Evolutionary conservation across 2,113 vertebrate species (phyloP).

Genomic region (Boulengeromyrus knoepffleri): DNA sequence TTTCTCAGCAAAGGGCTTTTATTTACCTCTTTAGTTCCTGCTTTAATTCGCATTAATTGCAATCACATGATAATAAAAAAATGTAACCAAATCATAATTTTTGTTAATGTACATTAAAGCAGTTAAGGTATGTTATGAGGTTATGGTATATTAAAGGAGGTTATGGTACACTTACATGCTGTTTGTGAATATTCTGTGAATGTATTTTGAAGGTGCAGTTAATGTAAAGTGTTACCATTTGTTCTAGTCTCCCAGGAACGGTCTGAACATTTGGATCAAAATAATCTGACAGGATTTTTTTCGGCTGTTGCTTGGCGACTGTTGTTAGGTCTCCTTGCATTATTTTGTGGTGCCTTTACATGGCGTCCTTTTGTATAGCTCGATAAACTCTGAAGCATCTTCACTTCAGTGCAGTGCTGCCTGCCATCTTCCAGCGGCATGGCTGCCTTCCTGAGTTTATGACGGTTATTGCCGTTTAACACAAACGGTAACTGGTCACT

Average conservation of each 20-base stretch:
- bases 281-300: background rate
- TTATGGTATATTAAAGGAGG: background rate
- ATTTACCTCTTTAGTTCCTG: background rate
- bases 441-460: background rate
- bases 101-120: background rate
- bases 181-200: background rate
- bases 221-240: background rate
- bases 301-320: background rate
- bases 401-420: background rate
- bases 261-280: background rate
- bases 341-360: background rate
- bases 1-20: background rate
- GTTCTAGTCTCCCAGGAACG: background rate
- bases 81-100: background rate
- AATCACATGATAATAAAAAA: background rate
- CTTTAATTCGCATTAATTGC: background rate
- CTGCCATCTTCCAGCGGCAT: background rate
- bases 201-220: background rate
- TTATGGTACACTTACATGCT: background rate
- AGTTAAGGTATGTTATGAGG: background rate
- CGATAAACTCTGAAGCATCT: background rate
- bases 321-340: background rate
- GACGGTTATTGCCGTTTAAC: background rate
- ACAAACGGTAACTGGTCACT: background rate
- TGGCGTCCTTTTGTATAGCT: background rate